A percentile compares a stretch with the other conserved stretches of the same genome.
Conservation (phyloP, 1,140 invertebrate species). For the Papilio machaon region DNA sequence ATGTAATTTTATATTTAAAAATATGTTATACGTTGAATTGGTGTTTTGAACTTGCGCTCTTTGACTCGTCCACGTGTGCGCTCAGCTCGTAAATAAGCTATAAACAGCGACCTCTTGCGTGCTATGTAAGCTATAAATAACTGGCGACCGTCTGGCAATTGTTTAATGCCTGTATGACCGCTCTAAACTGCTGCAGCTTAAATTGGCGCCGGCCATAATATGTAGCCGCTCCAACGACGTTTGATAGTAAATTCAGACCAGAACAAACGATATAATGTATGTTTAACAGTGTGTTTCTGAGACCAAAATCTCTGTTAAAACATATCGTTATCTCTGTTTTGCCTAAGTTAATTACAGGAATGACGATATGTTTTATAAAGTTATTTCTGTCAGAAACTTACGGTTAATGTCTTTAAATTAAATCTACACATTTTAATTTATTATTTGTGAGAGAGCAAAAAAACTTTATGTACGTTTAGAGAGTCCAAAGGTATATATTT, state of each 20-base stretch:
- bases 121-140: slow-evolving; percentile 33
- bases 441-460: too few relatives aligned
- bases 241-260: slow-evolving; percentile 7
- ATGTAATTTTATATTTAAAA: background rate
- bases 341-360: too few relatives aligned
- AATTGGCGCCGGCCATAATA: slow-evolving; percentile 6
- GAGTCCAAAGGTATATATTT: too few relatives aligned
- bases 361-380: too few relatives aligned
- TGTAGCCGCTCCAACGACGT: background rate
- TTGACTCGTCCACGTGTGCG: slow-evolving; percentile 1
- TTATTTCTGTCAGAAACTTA: too few relatives aligned
- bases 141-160: slow-evolving; percentile 25
- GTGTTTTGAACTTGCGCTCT: background rate
- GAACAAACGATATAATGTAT: background rate
- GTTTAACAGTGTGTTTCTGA: background rate
- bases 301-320: background rate
- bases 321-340: background rate
- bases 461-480: too few relatives aligned
- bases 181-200: slow-evolving; percentile 28
- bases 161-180: slow-evolving; percentile 35
- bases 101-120: slow-evolving; percentile 29
- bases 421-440: too few relatives aligned
- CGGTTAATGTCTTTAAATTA: too few relatives aligned
- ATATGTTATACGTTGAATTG: background rate
- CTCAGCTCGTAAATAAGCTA: slow-evolving; percentile 30